These are phyloP conservation scores for Cerastis rubricosa DNA, from an alignment of 2,888 invertebrate genomes.

Conservation along the genomic window DNA sequence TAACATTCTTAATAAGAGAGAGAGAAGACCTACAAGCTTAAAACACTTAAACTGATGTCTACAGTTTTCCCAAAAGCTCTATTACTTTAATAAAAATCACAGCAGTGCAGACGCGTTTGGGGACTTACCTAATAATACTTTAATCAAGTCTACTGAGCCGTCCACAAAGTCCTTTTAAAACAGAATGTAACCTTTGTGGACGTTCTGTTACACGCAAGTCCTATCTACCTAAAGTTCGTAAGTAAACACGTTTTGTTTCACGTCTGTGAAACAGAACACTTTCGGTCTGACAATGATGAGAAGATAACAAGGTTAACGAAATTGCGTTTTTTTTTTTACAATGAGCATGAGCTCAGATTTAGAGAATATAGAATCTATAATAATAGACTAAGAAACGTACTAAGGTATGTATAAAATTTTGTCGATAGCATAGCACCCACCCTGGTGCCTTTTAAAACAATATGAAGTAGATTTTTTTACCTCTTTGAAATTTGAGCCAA, in stretches of 20 bases:
- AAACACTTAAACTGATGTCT: background rate
- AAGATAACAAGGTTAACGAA: background rate
- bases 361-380: background rate
- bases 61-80: background rate
- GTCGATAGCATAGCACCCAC: background rate
- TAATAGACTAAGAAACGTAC: too few relatives aligned
- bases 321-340: background rate
- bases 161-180: constrained; percentile 34
- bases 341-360: background rate
- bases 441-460: background rate
- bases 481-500: too few relatives aligned
- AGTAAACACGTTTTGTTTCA: constrained; percentile 31
- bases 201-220: constrained; percentile 7
- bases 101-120: background rate
- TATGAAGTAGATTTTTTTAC: background rate
- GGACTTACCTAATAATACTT: constrained; percentile 15
- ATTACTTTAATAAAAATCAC: constrained; percentile 33
- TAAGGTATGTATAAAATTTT: too few relatives aligned
- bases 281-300: background rate
- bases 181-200: constrained; percentile 28
- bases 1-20: background rate
- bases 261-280: constrained; percentile 16
- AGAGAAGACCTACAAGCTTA: background rate
- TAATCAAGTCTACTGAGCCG: constrained; percentile 32
- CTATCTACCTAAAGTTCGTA: constrained; percentile 12